Evolutionary conservation across 2,113 vertebrate species (phyloP).

Genomic region (Otis tarda): DNA sequence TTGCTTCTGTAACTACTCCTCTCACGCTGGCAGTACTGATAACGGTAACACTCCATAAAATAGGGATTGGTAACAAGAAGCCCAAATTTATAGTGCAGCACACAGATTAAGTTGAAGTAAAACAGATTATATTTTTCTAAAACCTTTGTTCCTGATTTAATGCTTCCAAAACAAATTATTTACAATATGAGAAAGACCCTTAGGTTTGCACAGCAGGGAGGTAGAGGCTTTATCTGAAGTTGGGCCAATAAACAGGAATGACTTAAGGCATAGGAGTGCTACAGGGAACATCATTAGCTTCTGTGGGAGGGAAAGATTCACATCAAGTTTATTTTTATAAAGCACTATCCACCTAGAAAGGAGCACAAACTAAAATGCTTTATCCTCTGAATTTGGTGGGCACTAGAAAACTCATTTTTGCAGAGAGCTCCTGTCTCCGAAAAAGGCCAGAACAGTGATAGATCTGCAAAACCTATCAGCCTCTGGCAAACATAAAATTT

Average conservation of each 20-base stretch:
- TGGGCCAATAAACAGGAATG: conserved; percentile 4
- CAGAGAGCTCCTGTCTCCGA: background rate
- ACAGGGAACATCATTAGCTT: conserved; percentile 6
- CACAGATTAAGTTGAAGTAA: conserved; percentile 15
- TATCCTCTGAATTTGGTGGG: background rate
- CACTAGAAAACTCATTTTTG: background rate
- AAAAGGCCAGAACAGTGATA: background rate
- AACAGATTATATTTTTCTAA: background rate
- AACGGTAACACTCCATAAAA: background rate
- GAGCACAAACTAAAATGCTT: background rate
- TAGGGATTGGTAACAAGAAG: background rate
- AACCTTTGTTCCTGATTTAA: conserved; percentile 9
- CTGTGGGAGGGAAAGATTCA: conserved; percentile 39
- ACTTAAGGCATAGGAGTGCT: background rate
- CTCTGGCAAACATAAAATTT: background rate
- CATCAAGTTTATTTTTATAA: conserved; percentile 45
- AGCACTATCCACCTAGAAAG: conserved; percentile 35
- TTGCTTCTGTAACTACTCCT: background rate
- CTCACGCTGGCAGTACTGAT: background rate
- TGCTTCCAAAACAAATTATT: background rate
- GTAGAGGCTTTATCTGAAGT: background rate
- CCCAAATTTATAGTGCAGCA: background rate
- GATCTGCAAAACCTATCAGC: background rate
- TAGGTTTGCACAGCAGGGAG: background rate
- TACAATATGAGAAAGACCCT: background rate